These are phyloP conservation scores for Stichodactyla helianthus DNA, from an alignment of 64 coral and sea anemone species.

Conservation along the genomic window DNA sequence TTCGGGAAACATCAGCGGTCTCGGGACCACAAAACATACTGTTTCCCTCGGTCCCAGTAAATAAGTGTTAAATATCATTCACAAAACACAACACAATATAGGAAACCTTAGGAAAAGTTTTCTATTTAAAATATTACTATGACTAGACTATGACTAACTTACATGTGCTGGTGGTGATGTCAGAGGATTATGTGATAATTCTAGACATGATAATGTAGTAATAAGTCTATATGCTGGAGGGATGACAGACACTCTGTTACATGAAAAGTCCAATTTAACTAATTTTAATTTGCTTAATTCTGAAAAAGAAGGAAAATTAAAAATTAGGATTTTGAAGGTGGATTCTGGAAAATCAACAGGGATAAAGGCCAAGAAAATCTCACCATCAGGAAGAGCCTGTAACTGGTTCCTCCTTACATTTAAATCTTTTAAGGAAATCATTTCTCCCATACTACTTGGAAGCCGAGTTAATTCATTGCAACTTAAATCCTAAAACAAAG, in stretches of 20 bases:
- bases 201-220: slow-evolving; percentile 78
- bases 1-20: too few relatives aligned
- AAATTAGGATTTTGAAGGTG: not conserved
- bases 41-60: too few relatives aligned
- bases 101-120: too few relatives aligned
- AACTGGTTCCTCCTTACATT: slow-evolving; percentile 91
- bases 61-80: too few relatives aligned
- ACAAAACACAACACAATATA: too few relatives aligned
- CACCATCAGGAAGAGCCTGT: slow-evolving; percentile 97
- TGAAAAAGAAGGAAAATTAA: slow-evolving; percentile 45
- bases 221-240: slow-evolving; percentile 91
- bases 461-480: slow-evolving; percentile 91
- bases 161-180: slow-evolving; percentile 97
- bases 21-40: too few relatives aligned
- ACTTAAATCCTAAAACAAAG: slow-evolving; percentile 83
- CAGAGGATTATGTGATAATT: slow-evolving; percentile 88
- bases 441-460: slow-evolving; percentile 96
- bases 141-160: too few relatives aligned
- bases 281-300: slow-evolving; percentile 99
- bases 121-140: too few relatives aligned
- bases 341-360: not conserved
- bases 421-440: slow-evolving; percentile 90
- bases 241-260: slow-evolving; percentile 95
- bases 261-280: slow-evolving; percentile 96
- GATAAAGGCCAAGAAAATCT: not conserved